These are phyloP conservation scores for Chiridota heheva DNA, from an alignment of 35 echinoderm and acorn worm genomes.

Conservation along the genomic window DNA sequence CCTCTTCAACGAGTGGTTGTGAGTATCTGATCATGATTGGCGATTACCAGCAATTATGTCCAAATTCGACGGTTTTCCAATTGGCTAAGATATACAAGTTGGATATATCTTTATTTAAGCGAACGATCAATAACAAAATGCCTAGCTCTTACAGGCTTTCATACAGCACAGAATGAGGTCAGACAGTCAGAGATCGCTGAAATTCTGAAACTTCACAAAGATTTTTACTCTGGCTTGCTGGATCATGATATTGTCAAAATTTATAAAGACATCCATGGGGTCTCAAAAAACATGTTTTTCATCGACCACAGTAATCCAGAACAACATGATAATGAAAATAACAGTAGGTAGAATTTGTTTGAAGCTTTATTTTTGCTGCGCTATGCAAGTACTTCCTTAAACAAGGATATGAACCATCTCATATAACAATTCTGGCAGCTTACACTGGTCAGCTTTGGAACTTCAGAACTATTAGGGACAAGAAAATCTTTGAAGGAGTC, in stretches of 20 bases:
- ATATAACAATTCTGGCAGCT: conserved; percentile 80
- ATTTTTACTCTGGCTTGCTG: conserved; percentile 66
- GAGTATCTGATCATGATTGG: conserved; percentile 88
- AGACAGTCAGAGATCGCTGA: conserved; percentile 67
- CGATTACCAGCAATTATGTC: conserved; percentile 82
- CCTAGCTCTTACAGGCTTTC: conserved; percentile 37
- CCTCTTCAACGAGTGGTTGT: conserved; percentile 37
- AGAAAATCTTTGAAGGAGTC: conserved; percentile 64
- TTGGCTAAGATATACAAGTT: conserved; percentile 67
- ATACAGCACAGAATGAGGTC: conserved; percentile 74
- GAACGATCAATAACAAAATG: conserved; percentile 65
- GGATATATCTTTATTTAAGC: conserved; percentile 82
- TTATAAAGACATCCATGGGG: conserved; percentile 52
- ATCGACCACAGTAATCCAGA: conserved; percentile 65
- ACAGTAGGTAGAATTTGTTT: conserved; percentile 71
- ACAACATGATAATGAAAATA: conserved; percentile 47
- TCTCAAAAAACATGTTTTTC: conserved; percentile 71
- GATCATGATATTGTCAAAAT: conserved; percentile 57
- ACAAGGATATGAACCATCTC: conserved; percentile 73
- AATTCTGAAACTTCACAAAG: conserved; percentile 60
- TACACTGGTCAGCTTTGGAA: conserved; percentile 78
- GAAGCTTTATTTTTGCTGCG: conserved; percentile 61
- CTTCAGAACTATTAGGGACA: conserved; percentile 69
- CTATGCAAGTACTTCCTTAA: conserved; percentile 81
- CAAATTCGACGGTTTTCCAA: conserved; percentile 83